Percentiles rank a stretch among this genome's conserved stretches.
These are phyloP conservation scores for Campoletis sonorensis DNA, from an alignment of 1,140 invertebrate species.

Conservation along the genomic window DNA sequence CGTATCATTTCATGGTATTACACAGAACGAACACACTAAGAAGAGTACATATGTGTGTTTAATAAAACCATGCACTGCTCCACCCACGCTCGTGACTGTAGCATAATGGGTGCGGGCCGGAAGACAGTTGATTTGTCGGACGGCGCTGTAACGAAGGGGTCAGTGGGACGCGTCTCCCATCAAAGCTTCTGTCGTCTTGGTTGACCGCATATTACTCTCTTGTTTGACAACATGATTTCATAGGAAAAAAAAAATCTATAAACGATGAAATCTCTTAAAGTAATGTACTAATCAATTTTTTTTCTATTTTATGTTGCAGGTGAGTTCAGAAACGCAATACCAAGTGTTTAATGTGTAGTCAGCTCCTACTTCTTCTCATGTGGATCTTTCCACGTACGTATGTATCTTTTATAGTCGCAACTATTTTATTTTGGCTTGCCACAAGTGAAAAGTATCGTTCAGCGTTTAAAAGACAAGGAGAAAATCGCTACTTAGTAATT, in stretches of 20 bases:
- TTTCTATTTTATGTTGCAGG: conserved; percentile 50
- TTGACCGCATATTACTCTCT: conserved; percentile 21
- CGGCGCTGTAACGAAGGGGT: conserved; percentile 44
- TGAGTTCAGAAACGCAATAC: conserved; percentile 29
- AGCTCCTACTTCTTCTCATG: no score
- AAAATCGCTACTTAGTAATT: no score
- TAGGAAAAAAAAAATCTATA: not conserved
- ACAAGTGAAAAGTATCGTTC: no score
- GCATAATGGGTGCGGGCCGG: conserved; percentile 58
- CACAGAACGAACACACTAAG: conserved; percentile 40
- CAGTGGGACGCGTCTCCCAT: conserved; percentile 47
- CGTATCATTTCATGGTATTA: conserved; percentile 59
- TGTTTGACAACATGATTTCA: conserved; percentile 17
- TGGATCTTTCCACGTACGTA: no score
- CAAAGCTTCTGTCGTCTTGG: conserved; percentile 26
- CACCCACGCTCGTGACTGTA: conserved; percentile 40
- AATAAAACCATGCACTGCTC: conserved; percentile 13
- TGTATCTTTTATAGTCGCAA: no score
- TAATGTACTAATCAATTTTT: conserved; percentile 23
- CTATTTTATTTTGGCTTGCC: no score
- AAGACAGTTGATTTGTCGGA: conserved; percentile 53
- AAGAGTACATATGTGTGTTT: no score
- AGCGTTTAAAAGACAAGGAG: no score
- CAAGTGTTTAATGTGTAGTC: not conserved
- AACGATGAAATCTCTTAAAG: not conserved